Evolutionary conservation across 2,113 vertebrate species (phyloP), one percentile per base, ranked within the genome.

Genomic region (Planiliza haematocheilus): DNA sequence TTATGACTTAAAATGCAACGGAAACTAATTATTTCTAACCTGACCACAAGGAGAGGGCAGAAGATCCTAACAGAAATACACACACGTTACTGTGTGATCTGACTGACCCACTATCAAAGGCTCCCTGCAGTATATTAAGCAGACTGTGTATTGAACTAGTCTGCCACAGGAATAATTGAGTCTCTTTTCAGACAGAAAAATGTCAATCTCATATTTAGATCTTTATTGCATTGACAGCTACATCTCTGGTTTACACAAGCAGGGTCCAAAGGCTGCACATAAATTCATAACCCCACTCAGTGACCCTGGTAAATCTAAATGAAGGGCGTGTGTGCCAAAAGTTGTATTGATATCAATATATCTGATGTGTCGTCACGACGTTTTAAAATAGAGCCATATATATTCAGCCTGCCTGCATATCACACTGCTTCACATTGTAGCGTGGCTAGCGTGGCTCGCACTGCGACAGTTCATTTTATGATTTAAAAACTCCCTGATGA

Each of bases 241-340:
- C 50, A 24, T 74, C 50, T 59, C 20, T 14, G 18, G 43, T 69
- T 49, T 52, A 68, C 51, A 53, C 42, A 57, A 7, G 37, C 75
- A 24, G 20, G 20, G 81, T 89, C 61, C 81, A 91, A 89, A 89
- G 82, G 61, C 46, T 34, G 49, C 59, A 45, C 46, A 79, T 81
- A 70, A 75, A 77, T 79, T 68, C 42, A 77, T 79, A 49, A 74
- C 12, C 17, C 14, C 41, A 18, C 58, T n/a, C 10, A 14, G 42
- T 49, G 45, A 70, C 68, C 24, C 10, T 21, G 30, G 30, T 8
- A 10, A 62, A 10, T 30, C 12, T 13, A 4, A 20, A 24, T 16
- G 17, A 60, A 61, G 24, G 41, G 5, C 42, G 0, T 71, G 67
- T 69, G 42, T 13, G 24, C 16, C 48, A 73, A 34, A 1, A 18